Evolutionary conservation across 2,797 vertebrate species (phyloP), one percentile per base, ranked within the genome.

Genomic region (Chrosomus eos): DNA sequence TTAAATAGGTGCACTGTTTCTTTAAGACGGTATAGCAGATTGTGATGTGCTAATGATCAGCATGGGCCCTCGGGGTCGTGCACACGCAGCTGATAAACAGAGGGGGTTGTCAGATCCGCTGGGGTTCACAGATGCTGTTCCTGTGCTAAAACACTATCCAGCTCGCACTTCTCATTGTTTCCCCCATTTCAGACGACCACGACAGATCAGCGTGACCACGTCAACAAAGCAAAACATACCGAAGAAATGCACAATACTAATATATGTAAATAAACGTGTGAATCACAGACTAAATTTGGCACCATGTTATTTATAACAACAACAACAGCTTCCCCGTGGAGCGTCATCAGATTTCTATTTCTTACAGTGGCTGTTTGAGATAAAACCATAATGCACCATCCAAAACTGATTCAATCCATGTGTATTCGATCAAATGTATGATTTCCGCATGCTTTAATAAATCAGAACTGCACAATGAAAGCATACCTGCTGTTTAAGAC

Each of bases 401-500:
- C 5, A 28, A 38, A 62, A 18, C 60, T 55, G 4, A 40, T 58
- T 31, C 5, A 86, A 36, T 62, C 14, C 14, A 18, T 62, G 72
- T 21, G 71, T 33, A 68, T 76, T 88, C 72, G 1, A 38, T 53
- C 71, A 16, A 33, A 87, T 26, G 88, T 80, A 89, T 88, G 86
- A 16, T 31, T 85, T 40, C 43, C 74, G 36, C 64, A 23, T 40
- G 58, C 8, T 76, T 71, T 48, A 53, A 62, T 9, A 73, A 51
- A 75, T 5, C 43, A 70, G 67, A 72, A 28, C 76, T 6, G 80
- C 58, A 70, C 68, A 48, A 38, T 16, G n/a, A 76, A 6, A 82
- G 53, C 86, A 93, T 94, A 96, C 95, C 94, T 94, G 92, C 67
- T 62, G 81, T 51, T 86, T 21, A 43, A 77, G 71, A 74, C 1